Evolutionary conservation across 2,113 vertebrate genomes (phyloP).

Genomic region (Gobius niger): DNA sequence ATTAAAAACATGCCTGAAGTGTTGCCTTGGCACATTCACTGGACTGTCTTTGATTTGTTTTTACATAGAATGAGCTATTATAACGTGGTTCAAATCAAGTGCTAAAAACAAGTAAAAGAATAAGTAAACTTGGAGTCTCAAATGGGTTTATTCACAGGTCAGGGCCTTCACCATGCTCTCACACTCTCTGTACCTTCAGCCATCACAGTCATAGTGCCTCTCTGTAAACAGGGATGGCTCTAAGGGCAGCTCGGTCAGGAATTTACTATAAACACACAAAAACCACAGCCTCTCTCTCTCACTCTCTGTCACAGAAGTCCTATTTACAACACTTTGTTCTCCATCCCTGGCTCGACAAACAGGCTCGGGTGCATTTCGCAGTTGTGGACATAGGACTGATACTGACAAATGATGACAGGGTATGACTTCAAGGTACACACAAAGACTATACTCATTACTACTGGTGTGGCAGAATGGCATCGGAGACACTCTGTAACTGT

Average conservation of each 20-base stretch:
- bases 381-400: slow-evolving; percentile 22
- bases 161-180: neutral
- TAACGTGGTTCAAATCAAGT: too few species aligned
- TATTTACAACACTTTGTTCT: slow-evolving; percentile 26
- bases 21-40: too few species aligned
- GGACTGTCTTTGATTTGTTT: too few species aligned
- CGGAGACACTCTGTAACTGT: slow-evolving; percentile 37
- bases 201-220: slow-evolving; percentile 35
- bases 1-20: too few species aligned
- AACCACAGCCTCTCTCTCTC: slow-evolving; percentile 17
- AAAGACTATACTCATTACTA: slow-evolving; percentile 11
- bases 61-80: too few species aligned
- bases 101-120: too few species aligned
- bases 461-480: slow-evolving; percentile 38
- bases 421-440: slow-evolving; percentile 18
- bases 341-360: slow-evolving; percentile 31
- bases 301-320: slow-evolving; percentile 4
- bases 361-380: slow-evolving; percentile 48
- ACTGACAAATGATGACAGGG: slow-evolving; percentile 37
- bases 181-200: slow-evolving; percentile 40
- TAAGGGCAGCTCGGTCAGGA: slow-evolving; percentile 27
- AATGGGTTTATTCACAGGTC: too few species aligned
- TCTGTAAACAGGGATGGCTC: slow-evolving; percentile 56
- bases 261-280: slow-evolving; percentile 48
- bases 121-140: too few species aligned